Evolutionary conservation across 2,888 invertebrate genomes (phyloP), one percentile per base, ranked within the genome.

Genomic region (Eupithecia centaureata): DNA sequence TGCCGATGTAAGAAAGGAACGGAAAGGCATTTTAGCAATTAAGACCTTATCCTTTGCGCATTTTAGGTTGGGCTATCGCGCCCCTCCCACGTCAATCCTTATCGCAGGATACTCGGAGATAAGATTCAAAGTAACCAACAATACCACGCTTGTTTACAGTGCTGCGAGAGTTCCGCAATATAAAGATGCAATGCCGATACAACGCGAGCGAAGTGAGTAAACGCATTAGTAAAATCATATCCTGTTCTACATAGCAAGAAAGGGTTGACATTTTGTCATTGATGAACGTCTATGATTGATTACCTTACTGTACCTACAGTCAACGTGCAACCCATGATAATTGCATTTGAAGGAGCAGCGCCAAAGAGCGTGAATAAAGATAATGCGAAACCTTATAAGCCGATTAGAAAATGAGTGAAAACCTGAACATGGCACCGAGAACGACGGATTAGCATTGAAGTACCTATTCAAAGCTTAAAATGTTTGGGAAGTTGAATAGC

Each of bases 281-380:
- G 56, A 25, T 25, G 7, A 32, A 61, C 51, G 56, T 12, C 42
- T 33, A 56, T 60, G 32, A 71, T 76, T 76, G 66, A 65, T 72
- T 75, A 74, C 70, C 56, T n/a, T n/a, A n/a, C 51, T 71, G 65
- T 63, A 42, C 74, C 47, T 22, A 54, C 15, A 70, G 71, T 65
- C 61, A 63, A 73, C 65, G 58, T 62, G 61, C 67, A 65, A 75
- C 68, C 73, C 63, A 73, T 62, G 65, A 68, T 75, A 68, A 74
- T 71, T 66, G 72, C 68, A 64, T 70, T 70, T 77, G 76, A 74
- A 68, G 38, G 32, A 59, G 27, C 62, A 59, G 27, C 62, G 76
- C 78, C 73, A 78, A 74, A 57, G 63, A 64, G 58, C 65, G 47
- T 58, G 66, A 70, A 73, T 70, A 71, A 61, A 65, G 65, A 63